Evolutionary conservation across 2,113 vertebrate species (phyloP), one percentile per base, ranked within the genome.

Genomic region (Pogona vitticeps): DNA sequence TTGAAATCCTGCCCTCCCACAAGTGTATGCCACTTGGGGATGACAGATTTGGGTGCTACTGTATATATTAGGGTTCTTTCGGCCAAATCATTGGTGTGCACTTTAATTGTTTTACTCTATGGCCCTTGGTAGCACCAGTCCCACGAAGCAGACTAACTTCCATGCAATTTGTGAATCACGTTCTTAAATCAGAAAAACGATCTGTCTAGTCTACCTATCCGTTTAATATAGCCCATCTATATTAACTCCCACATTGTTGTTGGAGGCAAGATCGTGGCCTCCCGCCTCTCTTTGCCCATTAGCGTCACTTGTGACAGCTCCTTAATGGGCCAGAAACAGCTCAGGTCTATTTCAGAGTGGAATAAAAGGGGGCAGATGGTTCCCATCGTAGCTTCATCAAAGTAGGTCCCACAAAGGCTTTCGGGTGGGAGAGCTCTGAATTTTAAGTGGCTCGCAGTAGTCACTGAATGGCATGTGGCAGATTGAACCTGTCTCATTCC

Each of bases 401-500:
- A 88, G 28, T 21, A 61, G n/a, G 28, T 38, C 21, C 36, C 80
- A 72, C 10, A 67, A 73, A 36, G 76, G 76, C 82, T 78, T 72
- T 42, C 58, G 80, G 71, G 84, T 89, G 82, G 71, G 78, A 31
- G 80, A 10, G 31, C 58, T 70, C 33, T 63, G 86, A 71, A 72
- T 79, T 79, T 80, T 80, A 80, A 86, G 76, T 80, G 76, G 52
- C 18, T 79, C n/a, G 65, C 52, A 72, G 52, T 36, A 61, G 56
- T 81, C 72, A 59, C 21, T 67, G 79, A 81, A 2, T 81, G 76
- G 82, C 86, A 72, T 56, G 12, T 20, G 56, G 75, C 86, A 88
- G 81, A 73, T 63, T 77, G 86, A 73, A 84, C 23, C 75, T 88
- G 86, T 73, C 86, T 84, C 68, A 36, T 79, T 83, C 82, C 75